A percentile compares a stretch with the other conserved stretches of the same genome.
Evolutionary conservation across 1,140 invertebrate genomes (phyloP).

Genomic region (Diabrotica virgifera): DNA sequence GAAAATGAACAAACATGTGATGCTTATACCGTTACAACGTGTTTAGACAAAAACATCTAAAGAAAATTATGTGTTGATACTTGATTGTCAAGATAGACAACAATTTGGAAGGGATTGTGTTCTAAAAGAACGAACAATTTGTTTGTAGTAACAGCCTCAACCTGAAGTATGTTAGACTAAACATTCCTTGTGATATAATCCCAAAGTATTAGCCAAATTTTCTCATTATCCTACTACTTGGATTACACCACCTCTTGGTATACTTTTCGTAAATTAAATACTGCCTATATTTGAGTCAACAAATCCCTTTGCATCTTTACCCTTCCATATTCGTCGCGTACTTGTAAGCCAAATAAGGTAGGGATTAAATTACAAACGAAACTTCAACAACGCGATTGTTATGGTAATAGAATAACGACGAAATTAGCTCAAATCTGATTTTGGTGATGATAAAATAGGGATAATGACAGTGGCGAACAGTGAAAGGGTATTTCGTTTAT

Average conservation of each 20-base stretch:
- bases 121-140: too few species aligned
- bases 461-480: not conserved
- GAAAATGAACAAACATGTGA: too few species aligned
- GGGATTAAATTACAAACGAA: not conserved
- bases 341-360: not conserved
- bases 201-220: not conserved
- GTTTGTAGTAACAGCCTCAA: too few species aligned
- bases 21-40: too few species aligned
- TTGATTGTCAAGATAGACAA: too few species aligned
- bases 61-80: too few species aligned
- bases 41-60: too few species aligned
- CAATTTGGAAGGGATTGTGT: too few species aligned
- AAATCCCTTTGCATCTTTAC: not conserved
- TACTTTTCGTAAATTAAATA: conserved; percentile 1
- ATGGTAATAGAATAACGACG: conserved; percentile 2
- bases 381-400: not conserved
- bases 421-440: not conserved
- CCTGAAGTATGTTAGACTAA: too few species aligned
- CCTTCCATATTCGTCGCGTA: not conserved
- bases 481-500: not conserved
- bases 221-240: not conserved
- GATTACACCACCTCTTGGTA: not conserved
- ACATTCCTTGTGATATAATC: too few species aligned
- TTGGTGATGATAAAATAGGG: not conserved
- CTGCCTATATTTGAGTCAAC: not conserved